Base-by-base conservation (phyloP, 2,888 invertebrate genomes). In the Anthophora plumipes region DNA sequence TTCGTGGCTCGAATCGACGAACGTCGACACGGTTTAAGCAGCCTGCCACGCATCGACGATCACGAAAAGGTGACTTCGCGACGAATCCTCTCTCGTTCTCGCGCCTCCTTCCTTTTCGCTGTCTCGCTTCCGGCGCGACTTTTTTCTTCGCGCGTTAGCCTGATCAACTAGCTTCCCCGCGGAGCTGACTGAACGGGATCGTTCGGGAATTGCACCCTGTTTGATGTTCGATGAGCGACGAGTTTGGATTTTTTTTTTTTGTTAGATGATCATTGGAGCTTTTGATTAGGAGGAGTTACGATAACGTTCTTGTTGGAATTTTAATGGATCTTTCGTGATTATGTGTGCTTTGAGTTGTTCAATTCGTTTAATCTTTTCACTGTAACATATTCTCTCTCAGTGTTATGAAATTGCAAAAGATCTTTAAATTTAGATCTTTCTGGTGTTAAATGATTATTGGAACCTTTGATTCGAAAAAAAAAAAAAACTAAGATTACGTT, bases 31-130 rank as follows among this genome's bases (percentile, higher is more conserved):
- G 68, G 67, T 48, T 75, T 78, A 74, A 74, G 48, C 77, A 71
- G 61, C 55, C 67, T 52, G 61, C 37, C 80, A 78, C 74, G 86
- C 85, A 83, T 74, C 87, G 83, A 22, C 83, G 85, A 50, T 67
- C 78, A 57, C 76, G 80, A 71, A 85, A 74, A 74, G 61, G 52
- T 59, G 63, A 76, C 68, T 64, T 17, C 57, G 63, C 57, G 37
- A 64, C 83, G 61, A 63, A 39, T 31, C 20, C 41, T 48, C 41
- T 48, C 46, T 61, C 63, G 52, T 46, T 57, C 52, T 71, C 61
- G n/a, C 73, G 12, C 60, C 48, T 37, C 54, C 46, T 9, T 25
- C 12, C 17, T 31, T 31, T 31, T 31, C 12, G 17, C 43, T 43
- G 9, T n/a, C 46, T 46, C 25, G 31, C 46, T 43, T 57, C 37